Base-by-base conservation (phyloP, 2,113 vertebrate genomes). In the Tachysurus fulvidraco region DNA sequence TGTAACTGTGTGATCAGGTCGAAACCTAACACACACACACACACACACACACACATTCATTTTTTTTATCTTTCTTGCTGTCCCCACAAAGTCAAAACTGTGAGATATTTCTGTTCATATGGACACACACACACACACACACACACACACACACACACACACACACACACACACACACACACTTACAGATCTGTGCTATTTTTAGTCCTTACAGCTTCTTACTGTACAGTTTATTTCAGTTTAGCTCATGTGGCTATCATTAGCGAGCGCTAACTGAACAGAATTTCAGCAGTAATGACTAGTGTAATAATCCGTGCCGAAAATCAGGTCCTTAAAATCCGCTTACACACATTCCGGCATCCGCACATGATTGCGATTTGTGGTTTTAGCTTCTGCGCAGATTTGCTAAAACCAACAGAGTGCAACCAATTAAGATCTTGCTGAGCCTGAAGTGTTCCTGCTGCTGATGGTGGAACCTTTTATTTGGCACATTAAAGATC, bases 1-100 rank as follows among this genome's bases (percentile, higher is more conserved):
- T 96, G 95, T 90, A 96, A 95, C 91, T 96, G 95, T 10, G 94
- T 95, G 87, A 96, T 96, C 89, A 96, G 91, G 91, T 96, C 95
- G 57, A 96, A 96, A 62, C 95, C 95, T 95, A 46, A 4, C 8
- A 2, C 69, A 85, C 82, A 79, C 57, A 86, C 52, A 50, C 52
- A 84, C 65, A 65, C 13, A 30, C 41, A 74, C 25, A 85, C 36
- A 44, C 50, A 84, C 64, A 64, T 8, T 57, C 0, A 5, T 50
- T 2, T 50, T 50, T 9, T 50, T 5, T 3, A 50, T 0, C 46
- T 50, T 50, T 50, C 46, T 9, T 7, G 46, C 46, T 50, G 46
- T 50, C 8, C 46, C 8, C 46, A 50, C 5, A 50, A 50, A 9
- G 46, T 9, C 46, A 50, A 50, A 50, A 7, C 46, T 57, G 14